Conservation (phyloP, 2,797 vertebrate genomes). For the Poeciliopsis infans region DNA sequence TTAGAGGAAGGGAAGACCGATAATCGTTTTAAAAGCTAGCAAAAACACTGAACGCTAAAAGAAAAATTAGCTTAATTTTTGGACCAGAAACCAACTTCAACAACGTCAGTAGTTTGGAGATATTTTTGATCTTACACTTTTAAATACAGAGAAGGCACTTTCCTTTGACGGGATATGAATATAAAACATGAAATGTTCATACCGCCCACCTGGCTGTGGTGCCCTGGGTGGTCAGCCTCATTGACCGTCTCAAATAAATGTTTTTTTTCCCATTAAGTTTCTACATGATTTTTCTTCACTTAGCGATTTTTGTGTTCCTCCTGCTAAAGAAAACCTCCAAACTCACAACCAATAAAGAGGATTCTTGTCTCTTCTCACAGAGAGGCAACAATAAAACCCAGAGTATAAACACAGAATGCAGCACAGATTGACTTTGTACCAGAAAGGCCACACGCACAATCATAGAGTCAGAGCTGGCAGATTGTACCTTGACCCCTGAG, state of each 20-base stretch:
- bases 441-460: slow-evolving; percentile 37
- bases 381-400: neutral
- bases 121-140: neutral
- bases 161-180: neutral
- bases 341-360: neutral
- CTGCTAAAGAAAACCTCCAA: neutral
- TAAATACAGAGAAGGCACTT: neutral
- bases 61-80: neutral
- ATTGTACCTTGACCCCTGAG: slow-evolving; percentile 46
- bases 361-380: neutral
- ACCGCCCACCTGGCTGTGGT: neutral
- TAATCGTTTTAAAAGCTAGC: too few species aligned
- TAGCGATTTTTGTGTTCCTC: neutral
- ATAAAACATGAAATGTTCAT: neutral
- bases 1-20: too few species aligned
- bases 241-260: neutral
- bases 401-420: slow-evolving; percentile 6
- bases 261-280: neutral
- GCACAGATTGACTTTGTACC: slow-evolving; percentile 27
- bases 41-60: too few species aligned
- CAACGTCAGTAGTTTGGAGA: neutral
- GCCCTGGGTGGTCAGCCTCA: neutral
- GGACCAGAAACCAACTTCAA: neutral
- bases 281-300: neutral
- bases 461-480: slow-evolving; percentile 34